These are phyloP conservation scores for Microctenopoma steveboyesi DNA, from an alignment of 2,797 vertebrate species.

Conservation along the genomic window DNA sequence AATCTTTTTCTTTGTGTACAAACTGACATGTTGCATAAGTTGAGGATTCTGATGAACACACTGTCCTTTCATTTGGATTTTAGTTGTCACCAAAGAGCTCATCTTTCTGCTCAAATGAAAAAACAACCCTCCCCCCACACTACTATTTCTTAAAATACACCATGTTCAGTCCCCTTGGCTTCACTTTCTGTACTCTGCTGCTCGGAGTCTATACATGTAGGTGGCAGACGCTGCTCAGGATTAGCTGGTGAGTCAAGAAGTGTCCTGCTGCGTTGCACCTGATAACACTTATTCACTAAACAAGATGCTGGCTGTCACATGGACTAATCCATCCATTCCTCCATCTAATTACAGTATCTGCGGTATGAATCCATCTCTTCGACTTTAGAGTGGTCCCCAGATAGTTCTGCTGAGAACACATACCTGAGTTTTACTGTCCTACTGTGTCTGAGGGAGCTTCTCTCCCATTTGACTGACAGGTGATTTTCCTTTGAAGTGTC, in stretches of 20 bases:
- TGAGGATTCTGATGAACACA: conserved; percentile 3
- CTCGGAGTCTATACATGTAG: conserved; percentile 48
- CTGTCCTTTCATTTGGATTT: conserved; percentile 23
- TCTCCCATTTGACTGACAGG: conserved; percentile 63
- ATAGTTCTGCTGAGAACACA: conserved; percentile 4
- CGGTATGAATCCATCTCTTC: conserved; percentile 21
- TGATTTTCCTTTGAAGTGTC: conserved; percentile 71
- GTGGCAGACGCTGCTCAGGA: conserved; percentile 42
- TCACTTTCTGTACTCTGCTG: conserved; percentile 25
- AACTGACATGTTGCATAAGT: conserved; percentile 19
- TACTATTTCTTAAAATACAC: conserved; percentile 47
- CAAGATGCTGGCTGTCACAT: conserved; percentile 12
- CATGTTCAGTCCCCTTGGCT: conserved; percentile 30
- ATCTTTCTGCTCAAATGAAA: conserved; percentile 25
- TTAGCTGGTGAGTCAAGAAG: conserved; percentile 53
- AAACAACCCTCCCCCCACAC: conserved; percentile 7
- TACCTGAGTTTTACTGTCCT: conserved; percentile 33
- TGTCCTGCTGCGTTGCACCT: conserved; percentile 42
- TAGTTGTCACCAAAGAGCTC: conserved; percentile 17
- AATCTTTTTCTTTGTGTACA: not conserved
- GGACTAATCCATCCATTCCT: conserved; percentile 17
- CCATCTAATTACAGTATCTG: conserved; percentile 6
- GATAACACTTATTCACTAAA: conserved; percentile 21
- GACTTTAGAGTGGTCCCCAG: conserved; percentile 16
- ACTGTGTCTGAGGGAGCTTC: conserved; percentile 39